Evolutionary conservation across 2,113 vertebrate species (phyloP).

Genomic region (Tenrec ecaudatus): DNA sequence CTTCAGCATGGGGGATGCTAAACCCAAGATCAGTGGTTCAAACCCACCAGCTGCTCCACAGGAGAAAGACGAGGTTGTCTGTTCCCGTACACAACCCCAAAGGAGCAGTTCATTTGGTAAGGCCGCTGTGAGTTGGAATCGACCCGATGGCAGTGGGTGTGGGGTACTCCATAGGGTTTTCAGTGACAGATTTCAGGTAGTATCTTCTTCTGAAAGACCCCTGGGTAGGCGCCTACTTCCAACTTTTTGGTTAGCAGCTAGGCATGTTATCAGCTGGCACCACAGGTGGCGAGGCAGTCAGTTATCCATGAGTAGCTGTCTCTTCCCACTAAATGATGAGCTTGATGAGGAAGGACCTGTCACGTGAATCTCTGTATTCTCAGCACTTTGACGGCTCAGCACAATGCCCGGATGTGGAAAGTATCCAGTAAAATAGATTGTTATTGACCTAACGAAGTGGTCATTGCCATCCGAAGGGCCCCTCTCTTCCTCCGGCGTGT

Average conservation of each 20-base stretch:
- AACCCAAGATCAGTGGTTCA: background rate
- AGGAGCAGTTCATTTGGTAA: too few species aligned
- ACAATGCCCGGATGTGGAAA: fast-evolving
- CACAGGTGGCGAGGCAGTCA: background rate
- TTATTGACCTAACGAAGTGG: background rate
- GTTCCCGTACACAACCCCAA: too few species aligned
- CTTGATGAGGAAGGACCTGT: too few species aligned
- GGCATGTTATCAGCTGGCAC: background rate
- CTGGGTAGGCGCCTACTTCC: background rate
- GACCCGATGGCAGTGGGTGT: background rate
- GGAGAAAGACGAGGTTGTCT: too few species aligned
- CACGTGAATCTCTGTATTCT: fast-evolving
- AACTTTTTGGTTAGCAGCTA: background rate
- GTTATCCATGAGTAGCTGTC: too few species aligned
- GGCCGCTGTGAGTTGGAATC: too few species aligned
- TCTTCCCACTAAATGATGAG: background rate
- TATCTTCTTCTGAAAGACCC: background rate
- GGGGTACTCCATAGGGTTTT: background rate
- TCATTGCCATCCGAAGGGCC: too few species aligned
- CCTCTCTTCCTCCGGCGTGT: too few species aligned
- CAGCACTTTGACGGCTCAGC: background rate
- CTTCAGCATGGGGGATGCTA: background rate
- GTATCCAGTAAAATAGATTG: fast-evolving
- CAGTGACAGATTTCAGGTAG: background rate
- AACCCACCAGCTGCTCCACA: background rate